Evolutionary conservation across 2,888 invertebrate genomes (phyloP).

Genomic region (Cetonia aurata): DNA sequence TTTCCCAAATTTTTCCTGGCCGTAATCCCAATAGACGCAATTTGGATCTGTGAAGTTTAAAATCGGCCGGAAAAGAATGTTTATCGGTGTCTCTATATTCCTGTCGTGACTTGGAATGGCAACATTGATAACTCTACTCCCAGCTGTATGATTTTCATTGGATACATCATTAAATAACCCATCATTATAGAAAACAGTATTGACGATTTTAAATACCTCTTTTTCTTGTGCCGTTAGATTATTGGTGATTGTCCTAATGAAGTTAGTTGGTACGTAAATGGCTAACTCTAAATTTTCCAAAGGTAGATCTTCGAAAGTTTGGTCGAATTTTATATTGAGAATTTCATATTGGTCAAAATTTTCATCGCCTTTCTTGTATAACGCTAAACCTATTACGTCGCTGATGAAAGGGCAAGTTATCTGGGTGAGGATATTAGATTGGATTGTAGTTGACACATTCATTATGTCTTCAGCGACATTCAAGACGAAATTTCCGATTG

Average conservation of each 20-base stretch:
- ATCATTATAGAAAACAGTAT: conserved; percentile 30
- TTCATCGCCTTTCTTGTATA: not conserved
- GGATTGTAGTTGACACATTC: conserved; percentile 7
- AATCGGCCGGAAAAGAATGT: conserved; percentile 4
- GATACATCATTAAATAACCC: conserved; percentile 24
- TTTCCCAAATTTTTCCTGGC: conserved; percentile 20
- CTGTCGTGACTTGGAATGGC: not conserved
- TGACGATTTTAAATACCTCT: conserved; percentile 17
- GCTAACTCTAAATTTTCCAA: conserved; percentile 34
- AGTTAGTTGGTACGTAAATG: conserved; percentile 15
- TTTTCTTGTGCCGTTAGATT: conserved; percentile 16
- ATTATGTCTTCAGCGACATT: conserved; percentile 23
- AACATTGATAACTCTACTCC: conserved; percentile 28
- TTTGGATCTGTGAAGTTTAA: conserved; percentile 13
- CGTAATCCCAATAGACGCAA: conserved; percentile 42
- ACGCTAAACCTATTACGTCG: conserved; percentile 12
- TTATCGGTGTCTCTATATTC: conserved; percentile 4
- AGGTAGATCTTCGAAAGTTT: conserved; percentile 21
- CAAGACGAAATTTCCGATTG: conserved; percentile 32
- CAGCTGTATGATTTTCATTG: conserved; percentile 19
- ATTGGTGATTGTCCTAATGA: conserved; percentile 11
- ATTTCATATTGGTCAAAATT: conserved; percentile 23
- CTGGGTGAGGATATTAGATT: conserved; percentile 19
- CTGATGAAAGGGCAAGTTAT: conserved; percentile 21
- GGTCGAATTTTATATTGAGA: not conserved